A percentile compares a stretch with the other conserved stretches of the same genome.
These are phyloP conservation scores for Lepus americanus DNA, from an alignment of 2,113 vertebrate species.

Conservation along the genomic window DNA sequence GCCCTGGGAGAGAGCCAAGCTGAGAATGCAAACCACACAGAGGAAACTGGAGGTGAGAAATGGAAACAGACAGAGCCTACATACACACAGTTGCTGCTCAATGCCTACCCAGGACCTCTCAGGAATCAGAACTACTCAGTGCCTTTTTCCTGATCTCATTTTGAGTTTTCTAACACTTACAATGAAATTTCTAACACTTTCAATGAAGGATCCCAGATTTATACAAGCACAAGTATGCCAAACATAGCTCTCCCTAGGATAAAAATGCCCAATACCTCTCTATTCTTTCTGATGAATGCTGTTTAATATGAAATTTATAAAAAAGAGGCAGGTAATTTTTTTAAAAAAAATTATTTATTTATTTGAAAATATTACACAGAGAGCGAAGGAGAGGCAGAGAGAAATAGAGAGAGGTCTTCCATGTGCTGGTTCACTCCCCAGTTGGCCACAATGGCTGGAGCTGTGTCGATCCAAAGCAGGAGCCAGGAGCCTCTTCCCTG, in stretches of 20 bases:
- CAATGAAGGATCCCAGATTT: background rate
- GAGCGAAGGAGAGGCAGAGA: too few relatives aligned
- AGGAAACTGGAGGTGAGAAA: background rate
- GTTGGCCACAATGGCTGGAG: too few relatives aligned
- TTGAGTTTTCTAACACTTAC: background rate
- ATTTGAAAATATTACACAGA: too few relatives aligned
- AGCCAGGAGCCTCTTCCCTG: too few relatives aligned
- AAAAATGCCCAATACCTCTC: background rate
- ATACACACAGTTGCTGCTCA: background rate
- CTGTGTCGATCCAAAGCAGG: too few relatives aligned
- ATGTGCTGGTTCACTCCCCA: too few relatives aligned
- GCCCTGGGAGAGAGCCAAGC: background rate
- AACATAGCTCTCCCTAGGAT: background rate
- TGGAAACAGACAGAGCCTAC: background rate
- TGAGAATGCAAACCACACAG: background rate
- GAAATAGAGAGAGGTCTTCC: too few relatives aligned
- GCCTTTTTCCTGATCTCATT: background rate
- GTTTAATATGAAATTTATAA: background rate
- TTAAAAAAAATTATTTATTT: too few relatives aligned
- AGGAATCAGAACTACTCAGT: background rate
- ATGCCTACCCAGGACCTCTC: background rate
- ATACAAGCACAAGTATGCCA: background rate
- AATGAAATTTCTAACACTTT: background rate
- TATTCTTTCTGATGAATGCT: background rate
- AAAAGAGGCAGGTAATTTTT: background rate